A percentile compares a stretch with the other conserved stretches of the same genome.
These are phyloP conservation scores for Tenthredo amoena DNA, from an alignment of 2,888 invertebrate species.

Conservation along the genomic window DNA sequence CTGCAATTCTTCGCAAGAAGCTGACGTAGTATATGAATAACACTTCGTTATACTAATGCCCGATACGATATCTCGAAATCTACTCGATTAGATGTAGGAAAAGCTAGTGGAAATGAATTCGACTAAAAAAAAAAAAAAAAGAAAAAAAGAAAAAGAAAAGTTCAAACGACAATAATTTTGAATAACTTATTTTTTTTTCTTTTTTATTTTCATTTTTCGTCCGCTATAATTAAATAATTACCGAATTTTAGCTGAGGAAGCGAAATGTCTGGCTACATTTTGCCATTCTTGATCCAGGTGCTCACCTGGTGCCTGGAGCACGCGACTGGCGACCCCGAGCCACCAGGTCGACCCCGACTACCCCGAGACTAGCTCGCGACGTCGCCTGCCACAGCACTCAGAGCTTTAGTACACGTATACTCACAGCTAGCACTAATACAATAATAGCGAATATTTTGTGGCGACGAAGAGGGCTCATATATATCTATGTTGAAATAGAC, in stretches of 20 bases:
- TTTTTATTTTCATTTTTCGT: not conserved
- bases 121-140: too few species aligned
- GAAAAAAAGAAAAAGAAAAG: too few species aligned
- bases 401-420: not conserved
- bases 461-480: constrained; percentile 20
- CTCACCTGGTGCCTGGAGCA: constrained; percentile 68
- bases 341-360: constrained; percentile 48
- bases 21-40: too few species aligned
- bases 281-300: constrained; percentile 59
- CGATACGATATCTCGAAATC: too few species aligned
- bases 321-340: constrained; percentile 67
- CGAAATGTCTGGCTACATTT: not conserved
- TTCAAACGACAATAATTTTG: too few species aligned
- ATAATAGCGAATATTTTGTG: not conserved
- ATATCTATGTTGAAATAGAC: not conserved
- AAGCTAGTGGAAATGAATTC: too few species aligned
- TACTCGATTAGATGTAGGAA: too few species aligned
- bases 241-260: not conserved
- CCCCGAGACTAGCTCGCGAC: constrained; percentile 43
- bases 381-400: constrained; percentile 41
- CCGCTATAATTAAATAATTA: constrained; percentile 8
- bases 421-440: not conserved
- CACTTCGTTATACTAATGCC: too few species aligned
- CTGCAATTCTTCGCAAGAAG: too few species aligned
- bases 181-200: not conserved